Conservation (phyloP, 2,888 invertebrate species). For the Leptothorax acervorum region DNA sequence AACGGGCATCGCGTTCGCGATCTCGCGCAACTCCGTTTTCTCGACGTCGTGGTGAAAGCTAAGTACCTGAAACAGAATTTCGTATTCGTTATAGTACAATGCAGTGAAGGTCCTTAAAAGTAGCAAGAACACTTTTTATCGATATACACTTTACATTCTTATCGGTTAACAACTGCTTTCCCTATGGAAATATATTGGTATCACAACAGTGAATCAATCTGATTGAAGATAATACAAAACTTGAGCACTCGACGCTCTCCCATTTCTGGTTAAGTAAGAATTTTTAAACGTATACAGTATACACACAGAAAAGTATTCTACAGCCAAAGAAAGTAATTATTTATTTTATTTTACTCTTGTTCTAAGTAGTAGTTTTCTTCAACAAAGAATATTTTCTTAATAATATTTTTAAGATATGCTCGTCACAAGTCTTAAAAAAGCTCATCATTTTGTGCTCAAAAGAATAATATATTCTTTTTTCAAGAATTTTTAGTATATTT, state of each 20-base stretch:
- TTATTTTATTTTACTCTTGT: too few relatives aligned
- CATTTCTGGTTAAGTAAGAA: not conserved
- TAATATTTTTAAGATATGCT: too few relatives aligned
- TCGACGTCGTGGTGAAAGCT: not conserved
- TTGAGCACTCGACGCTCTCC: not conserved
- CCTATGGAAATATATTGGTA: not conserved
- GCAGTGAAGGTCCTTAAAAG: not conserved
- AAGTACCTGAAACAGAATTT: constrained; percentile 9
- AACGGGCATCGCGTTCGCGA: not conserved
- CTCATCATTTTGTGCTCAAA: too few relatives aligned
- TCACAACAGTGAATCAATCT: not conserved
- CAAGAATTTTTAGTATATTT: too few relatives aligned
- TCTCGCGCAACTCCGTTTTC: not conserved
- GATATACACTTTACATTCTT: not conserved
- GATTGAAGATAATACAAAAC: not conserved
- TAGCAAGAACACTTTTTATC: not conserved
- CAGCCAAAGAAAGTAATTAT: too few relatives aligned
- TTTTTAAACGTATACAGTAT: not conserved
- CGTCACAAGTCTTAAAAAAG: too few relatives aligned
- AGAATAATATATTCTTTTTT: too few relatives aligned
- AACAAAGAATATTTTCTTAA: too few relatives aligned
- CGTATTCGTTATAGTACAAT: not conserved
- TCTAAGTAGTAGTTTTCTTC: too few relatives aligned
- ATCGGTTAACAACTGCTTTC: not conserved
- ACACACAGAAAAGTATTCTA: too few relatives aligned